Evolutionary conservation across 2,113 vertebrate species (phyloP), one percentile per base, ranked within the genome.

Genomic region (Pionites leucogaster): DNA sequence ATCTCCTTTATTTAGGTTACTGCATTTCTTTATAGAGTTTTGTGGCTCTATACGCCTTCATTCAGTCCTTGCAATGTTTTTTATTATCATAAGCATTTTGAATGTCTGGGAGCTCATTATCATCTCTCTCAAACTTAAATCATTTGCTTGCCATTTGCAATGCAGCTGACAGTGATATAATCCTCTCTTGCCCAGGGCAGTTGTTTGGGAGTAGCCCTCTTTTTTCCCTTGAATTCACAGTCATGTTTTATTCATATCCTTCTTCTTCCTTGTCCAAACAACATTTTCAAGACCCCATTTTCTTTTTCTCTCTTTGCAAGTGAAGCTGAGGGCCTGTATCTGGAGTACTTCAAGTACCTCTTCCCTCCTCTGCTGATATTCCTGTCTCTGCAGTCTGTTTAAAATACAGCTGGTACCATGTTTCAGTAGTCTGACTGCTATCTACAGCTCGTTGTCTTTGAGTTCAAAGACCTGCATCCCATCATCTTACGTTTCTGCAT

Each of bases 181-280:
- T 93, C 82, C 44, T 86, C n/a, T 82, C 29, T 86, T 0, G 19
- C 71, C 46, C 20, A 49, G n/a, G 47, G 76, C 85, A 75, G 39
- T 93, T 93, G 55, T 74, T 88, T 81, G 76, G 72, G 79, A 90
- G 80, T 60, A 81, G 50, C 69, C 46, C 19, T 68, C 31, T 70
- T 33, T 90, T 31, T 53, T 22, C 13, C 7, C 72, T 60, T 80
- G 41, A 72, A 72, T 90, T 55, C 28, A 13, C 14, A 67, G 47
- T 90, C 55, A 88, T 86, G 86, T 83, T 93, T 92, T 91, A 94
- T 92, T 92, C 80, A 83, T 94, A 41, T 57, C 19, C 29, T 59
- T 1, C 69, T 92, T 41, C 41, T 69, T 93, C 79, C 77, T 76
- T 69, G n/a, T 94, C 86, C 78, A 93, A 91, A 92, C 75, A 88